phyloP scores from a whole-genome alignment of 2,888 invertebrate genomes.

The Harmothoe impar region DNA sequence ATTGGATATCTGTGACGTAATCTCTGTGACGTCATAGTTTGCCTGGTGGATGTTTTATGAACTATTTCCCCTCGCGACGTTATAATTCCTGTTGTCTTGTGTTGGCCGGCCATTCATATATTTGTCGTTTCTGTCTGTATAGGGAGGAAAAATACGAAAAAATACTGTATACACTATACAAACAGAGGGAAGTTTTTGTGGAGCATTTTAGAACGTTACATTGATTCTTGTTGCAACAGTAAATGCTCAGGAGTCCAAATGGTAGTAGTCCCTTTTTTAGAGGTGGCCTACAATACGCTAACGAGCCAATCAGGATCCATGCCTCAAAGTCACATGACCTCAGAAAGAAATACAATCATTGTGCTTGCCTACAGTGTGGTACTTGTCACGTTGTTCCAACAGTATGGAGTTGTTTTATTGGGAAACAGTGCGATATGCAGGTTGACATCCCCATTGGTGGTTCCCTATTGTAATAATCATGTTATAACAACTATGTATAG shows the following conservation, averaged over 20 bases:
- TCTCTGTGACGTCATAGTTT: slow-evolving; percentile 54
- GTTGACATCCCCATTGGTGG: neutral
- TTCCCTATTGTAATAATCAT: neutral
- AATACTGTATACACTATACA: neutral
- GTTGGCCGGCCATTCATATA: slow-evolving; percentile 42
- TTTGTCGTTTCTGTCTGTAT: slow-evolving; percentile 38
- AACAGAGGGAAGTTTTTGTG: neutral
- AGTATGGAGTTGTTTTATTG: slow-evolving; percentile 16
- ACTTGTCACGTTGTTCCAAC: slow-evolving; percentile 30
- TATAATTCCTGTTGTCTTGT: slow-evolving; percentile 54
- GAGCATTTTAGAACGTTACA: slow-evolving; percentile 43
- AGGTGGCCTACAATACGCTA: neutral
- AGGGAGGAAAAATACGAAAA: neutral
- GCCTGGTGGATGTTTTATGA: slow-evolving; percentile 52
- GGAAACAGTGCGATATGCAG: neutral
- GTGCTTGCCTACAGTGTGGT: slow-evolving; percentile 54
- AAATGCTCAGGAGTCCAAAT: slow-evolving; percentile 45
- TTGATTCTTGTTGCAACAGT: slow-evolving; percentile 48
- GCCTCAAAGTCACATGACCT: slow-evolving; percentile 61
- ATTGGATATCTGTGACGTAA: slow-evolving; percentile 50
- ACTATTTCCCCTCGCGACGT: slow-evolving; percentile 49
- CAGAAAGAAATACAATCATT: slow-evolving; percentile 51
- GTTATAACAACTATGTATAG: slow-evolving; percentile 22
- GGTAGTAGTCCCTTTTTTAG: slow-evolving; percentile 45
- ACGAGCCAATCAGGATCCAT: slow-evolving; percentile 54